Evolutionary conservation across 2,888 invertebrate species (phyloP), one percentile per base, ranked within the genome.

Genomic region (Xanthorhoe spadicearia): DNA sequence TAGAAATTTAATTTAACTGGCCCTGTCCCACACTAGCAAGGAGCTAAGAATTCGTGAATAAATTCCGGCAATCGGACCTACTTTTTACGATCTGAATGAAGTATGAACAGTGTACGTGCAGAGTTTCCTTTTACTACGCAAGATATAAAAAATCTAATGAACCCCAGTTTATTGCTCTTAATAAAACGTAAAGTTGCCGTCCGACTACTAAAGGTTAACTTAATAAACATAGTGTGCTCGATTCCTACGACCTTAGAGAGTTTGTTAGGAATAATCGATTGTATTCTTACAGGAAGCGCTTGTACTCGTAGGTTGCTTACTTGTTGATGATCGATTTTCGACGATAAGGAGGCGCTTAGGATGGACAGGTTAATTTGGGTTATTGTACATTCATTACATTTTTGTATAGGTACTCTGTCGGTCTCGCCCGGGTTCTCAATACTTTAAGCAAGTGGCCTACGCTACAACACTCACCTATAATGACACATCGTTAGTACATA

Each of bases 111-210:
- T 49, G 81, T 83, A 87, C 87, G 86, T 84, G 86, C 82, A 65
- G 78, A 82, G 79, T 77, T 79, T 74, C 75, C 75, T 80, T 86
- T 87, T 85, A 87, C 81, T 82, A 82, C 83, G 70, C 72, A 73
- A 77, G 79, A 84, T 84, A 86, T 87, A 88, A 88, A 88, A 87
- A 84, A 83, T 79, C 83, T 86, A 87, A 88, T 87, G 86, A 88
- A 87, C 74, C 77, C 76, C 64, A 77, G 74, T 85, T 88, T 87
- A 88, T 81, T 81, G 78, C 81, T 70, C 74, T 82, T 84, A 84
- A 86, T 88, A 87, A 88, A 88, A 88, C 79, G 82, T 77, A 81
- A 83, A 81, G 81, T 81, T 82, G 68, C 66, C 77, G 75, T 74
- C 74, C 62, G 71, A 77, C 77, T 69, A 77, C 77, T 77, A 76